phyloP scores from a whole-genome alignment of 2,797 vertebrate genomes.

The Rhinophrynus dorsalis region DNA sequence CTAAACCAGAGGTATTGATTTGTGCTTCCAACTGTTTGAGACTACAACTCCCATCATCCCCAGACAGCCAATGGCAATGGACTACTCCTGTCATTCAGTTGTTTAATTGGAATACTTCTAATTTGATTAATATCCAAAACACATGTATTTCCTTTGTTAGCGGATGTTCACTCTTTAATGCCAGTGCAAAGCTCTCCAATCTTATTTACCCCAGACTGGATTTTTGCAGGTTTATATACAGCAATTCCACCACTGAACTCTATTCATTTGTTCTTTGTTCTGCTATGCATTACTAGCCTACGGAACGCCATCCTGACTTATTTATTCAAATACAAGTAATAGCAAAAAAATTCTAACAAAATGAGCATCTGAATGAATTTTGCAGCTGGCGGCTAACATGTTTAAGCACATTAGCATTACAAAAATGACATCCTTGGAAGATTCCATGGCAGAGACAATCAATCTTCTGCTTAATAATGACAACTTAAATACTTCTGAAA shows the following conservation, averaged over 20 bases:
- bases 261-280: not conserved
- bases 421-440: conserved; percentile 26
- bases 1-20: too few species aligned
- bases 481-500: conserved; percentile 27
- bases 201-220: too few species aligned
- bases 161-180: too few species aligned
- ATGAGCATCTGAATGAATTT: conserved; percentile 10
- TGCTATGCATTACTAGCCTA: not conserved
- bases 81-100: too few species aligned
- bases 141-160: too few species aligned
- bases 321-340: conserved; percentile 13
- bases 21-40: too few species aligned
- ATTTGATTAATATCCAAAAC: too few species aligned
- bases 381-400: conserved; percentile 28
- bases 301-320: not conserved
- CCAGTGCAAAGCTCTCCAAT: too few species aligned
- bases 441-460: conserved; percentile 32
- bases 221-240: too few species aligned
- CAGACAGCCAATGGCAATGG: too few species aligned
- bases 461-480: conserved; percentile 39
- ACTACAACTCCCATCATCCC: too few species aligned
- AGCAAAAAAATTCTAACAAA: not conserved
- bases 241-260: not conserved
- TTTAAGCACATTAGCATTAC: conserved; percentile 37
- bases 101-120: too few species aligned